Percentiles rank a stretch among this genome's conserved stretches.
phyloP scores from a whole-genome alignment of 1,140 invertebrate genomes.

The Drosophila miranda region DNA sequence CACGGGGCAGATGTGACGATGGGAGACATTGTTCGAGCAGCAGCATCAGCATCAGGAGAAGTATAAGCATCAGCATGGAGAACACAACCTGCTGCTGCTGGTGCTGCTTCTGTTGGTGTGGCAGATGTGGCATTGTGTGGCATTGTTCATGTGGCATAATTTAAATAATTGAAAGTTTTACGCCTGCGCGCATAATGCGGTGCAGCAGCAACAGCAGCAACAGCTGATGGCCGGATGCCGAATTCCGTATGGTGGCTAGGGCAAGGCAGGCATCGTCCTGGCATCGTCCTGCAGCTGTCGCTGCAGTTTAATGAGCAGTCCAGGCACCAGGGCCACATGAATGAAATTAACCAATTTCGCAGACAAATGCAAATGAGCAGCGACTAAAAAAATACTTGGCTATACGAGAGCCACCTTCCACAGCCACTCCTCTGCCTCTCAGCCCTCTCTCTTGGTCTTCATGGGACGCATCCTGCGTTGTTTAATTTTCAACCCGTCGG shows the following conservation, averaged over 20 bases:
- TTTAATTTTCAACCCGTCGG: conserved; percentile 41
- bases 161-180: conserved; percentile 82
- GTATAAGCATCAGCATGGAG: conserved; percentile 21
- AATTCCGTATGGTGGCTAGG: conserved; percentile 2
- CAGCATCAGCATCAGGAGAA: conserved; percentile 4
- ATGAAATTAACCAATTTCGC: conserved; percentile 77
- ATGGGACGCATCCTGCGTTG: conserved; percentile 31
- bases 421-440: not conserved
- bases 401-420: conserved; percentile 5
- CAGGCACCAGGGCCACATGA: conserved; percentile 52
- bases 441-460: conserved; percentile 1
- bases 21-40: conserved; percentile 55
- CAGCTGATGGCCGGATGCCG: conserved; percentile 62
- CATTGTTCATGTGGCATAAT: conserved; percentile 81
- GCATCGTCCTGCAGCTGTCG: conserved; percentile 9
- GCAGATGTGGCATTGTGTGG: conserved; percentile 72
- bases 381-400: conserved; percentile 31
- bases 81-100: conserved; percentile 47
- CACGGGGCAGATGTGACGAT: conserved; percentile 36
- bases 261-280: not conserved
- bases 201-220: conserved; percentile 14
- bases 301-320: conserved; percentile 65
- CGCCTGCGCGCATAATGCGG: conserved; percentile 74
- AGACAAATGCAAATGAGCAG: conserved; percentile 70
- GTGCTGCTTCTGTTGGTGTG: conserved; percentile 54